Evolutionary conservation across 2,888 invertebrate species (phyloP), one percentile per base, ranked within the genome.

Genomic region (Blomia tropicalis): DNA sequence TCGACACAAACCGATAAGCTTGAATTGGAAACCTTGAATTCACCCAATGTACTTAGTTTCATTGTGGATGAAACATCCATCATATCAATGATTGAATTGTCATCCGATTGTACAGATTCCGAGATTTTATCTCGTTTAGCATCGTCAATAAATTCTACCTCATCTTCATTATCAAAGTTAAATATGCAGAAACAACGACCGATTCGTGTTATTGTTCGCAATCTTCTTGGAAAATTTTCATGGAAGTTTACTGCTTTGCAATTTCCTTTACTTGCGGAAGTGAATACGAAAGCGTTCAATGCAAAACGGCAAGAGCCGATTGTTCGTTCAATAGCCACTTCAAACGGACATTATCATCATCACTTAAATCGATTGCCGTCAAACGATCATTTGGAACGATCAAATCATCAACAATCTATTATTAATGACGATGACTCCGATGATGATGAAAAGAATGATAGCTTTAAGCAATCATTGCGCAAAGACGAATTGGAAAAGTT

Each of bases 191-290:
- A 17, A 2, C 29, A 23, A 2, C 17, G 29, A 53, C 60, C 59
- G 3, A 87, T 88, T 62, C 80, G 95, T 36, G 83, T 93, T 25
- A 76, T 95, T 17, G 76, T 93, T 65, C 80, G 95, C 7, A 92
- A 93, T 76, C 79, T 92, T 62, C 85, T 87, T 31, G 93, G 95
- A 58, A 95, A 93, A 76, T 87, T 88, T 58, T 88, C 89, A 70
- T 95, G 95, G 93, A 93, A 95, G 75, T 88, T 88, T 43, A 87
- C 90, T 0, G 85, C 91, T 64, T 77, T 95, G 0, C 88, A 88
- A 75, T 60, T 58, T 30, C 56, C 56, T 11, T 31, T 56, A 27
- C 14, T 56, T 22, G 27, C 56, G 14, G 29, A 29, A 30, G 25
- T n/a, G 17, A 25, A 19, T 29, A 43, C 4, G 53, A 60, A 58